Evolutionary conservation across 1,140 invertebrate genomes (phyloP).

Genomic region (Notospermus geniculatus): DNA sequence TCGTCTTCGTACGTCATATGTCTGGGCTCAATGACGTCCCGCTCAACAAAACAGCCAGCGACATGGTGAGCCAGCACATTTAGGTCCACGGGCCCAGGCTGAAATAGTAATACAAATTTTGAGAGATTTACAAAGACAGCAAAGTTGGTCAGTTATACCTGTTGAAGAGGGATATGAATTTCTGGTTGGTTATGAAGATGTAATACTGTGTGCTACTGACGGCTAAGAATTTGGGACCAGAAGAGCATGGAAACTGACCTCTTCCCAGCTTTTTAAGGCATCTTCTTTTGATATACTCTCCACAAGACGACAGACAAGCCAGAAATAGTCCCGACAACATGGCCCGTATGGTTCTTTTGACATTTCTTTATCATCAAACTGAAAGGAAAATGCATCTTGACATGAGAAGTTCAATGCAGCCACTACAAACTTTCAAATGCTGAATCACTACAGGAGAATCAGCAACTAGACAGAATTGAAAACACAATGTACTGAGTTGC

Average conservation of each 20-base stretch:
- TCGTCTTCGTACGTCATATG: constrained; percentile 80
- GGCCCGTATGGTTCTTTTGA: constrained; percentile 90
- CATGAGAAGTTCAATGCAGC: background rate
- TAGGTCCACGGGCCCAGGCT: constrained; percentile 62
- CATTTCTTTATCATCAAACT: constrained; percentile 63
- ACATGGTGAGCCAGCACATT: constrained; percentile 75
- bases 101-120: no score
- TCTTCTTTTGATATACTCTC: constrained; percentile 60
- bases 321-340: constrained; percentile 90
- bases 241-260: constrained; percentile 58
- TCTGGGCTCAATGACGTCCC: constrained; percentile 79
- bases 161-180: background rate
- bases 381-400: constrained; percentile 31
- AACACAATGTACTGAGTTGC: no score
- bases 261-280: constrained; percentile 63
- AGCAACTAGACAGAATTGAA: no score
- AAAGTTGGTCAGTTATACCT: background rate
- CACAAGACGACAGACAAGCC: constrained; percentile 82
- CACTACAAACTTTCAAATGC: no score
- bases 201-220: background rate
- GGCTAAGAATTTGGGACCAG: no score
- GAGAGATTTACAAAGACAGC: no score
- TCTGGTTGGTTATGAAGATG: background rate
- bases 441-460: no score
- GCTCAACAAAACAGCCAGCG: constrained; percentile 69